Evolutionary conservation across 2,113 vertebrate genomes (phyloP), one percentile per base, ranked within the genome.

Genomic region (Cyanoliseus patagonus): DNA sequence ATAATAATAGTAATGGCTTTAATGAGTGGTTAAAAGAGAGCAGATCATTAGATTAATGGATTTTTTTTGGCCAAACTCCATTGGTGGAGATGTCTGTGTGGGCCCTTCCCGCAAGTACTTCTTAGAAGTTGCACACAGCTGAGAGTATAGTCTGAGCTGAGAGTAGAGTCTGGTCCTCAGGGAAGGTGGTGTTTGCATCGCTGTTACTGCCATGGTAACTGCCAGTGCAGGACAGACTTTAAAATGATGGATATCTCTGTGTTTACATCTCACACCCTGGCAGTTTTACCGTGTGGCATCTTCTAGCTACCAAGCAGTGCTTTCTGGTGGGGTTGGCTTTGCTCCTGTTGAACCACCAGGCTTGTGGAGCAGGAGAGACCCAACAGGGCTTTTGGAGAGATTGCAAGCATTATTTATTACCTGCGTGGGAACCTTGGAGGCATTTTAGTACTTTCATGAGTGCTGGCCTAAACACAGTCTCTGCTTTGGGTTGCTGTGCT

Each of bases 111-210:
- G 0, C 24, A 11, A 53, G 23, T 42, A 15, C 25, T 51, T 69
- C 59, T 15, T 6, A 0, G 33, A 73, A n/a, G 8, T 2, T 28
- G 35, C 8, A 20, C 17, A 1, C 7, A 17, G 75, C 57, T 7
- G 2, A 2, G 74, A 51, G 1, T 3, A 11, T 15, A 4, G 49
- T 33, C 9, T 23, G n/a, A 17, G 72, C 57, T 7, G 2, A 3
- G 69, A 46, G 1, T 3, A 13, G 17, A 4, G 46, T 33, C 9
- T 23, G n/a, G 10, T 47, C 46, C 62, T 61, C 41, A 5, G 23
- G 33, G 6, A 1, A 24, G 30, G 25, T 1, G 37, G 1, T 31
- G 41, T 6, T 69, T 4, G 18, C 23, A 16, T 17, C 0, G 3
- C 67, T 28, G 14, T 19, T 46, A 8, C 42, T 57, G 74, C 87